Evolutionary conservation across 2,113 vertebrate species (phyloP).

Genomic region (Reinhardtius hippoglossoides): DNA sequence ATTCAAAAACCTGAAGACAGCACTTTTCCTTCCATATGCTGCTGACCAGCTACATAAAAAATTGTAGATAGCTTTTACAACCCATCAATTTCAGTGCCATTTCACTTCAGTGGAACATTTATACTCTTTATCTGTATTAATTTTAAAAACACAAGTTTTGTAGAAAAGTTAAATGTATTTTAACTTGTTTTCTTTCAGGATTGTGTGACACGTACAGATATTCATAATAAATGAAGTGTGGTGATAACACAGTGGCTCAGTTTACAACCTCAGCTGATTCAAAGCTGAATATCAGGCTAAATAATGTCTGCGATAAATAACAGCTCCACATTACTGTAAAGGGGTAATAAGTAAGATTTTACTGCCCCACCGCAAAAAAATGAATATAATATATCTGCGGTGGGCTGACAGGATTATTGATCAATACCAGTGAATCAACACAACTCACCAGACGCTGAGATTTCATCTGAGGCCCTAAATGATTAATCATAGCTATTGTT

Average conservation of each 20-base stretch:
- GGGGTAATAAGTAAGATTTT: conserved; percentile 68
- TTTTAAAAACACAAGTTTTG: not conserved
- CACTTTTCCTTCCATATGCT: conserved; percentile 6
- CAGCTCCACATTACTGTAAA: conserved; percentile 54
- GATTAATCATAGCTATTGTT: not conserved
- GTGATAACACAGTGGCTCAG: conserved; percentile 31
- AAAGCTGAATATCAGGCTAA: conserved; percentile 51
- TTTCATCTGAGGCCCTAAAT: conserved; percentile 15
- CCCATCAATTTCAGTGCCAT: conserved; percentile 6
- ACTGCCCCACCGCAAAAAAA: conserved; percentile 59
- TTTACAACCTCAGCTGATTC: conserved; percentile 45
- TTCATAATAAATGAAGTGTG: conserved; percentile 10
- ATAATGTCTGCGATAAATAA: conserved; percentile 68
- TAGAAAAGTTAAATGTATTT: not conserved
- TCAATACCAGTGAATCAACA: conserved; percentile 62
- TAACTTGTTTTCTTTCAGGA: not conserved
- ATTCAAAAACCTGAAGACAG: conserved; percentile 10
- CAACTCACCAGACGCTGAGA: conserved; percentile 55
- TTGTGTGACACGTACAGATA: not conserved
- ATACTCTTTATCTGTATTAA: not conserved
- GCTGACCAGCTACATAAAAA: not conserved
- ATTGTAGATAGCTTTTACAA: not conserved
- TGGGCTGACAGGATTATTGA: conserved; percentile 62
- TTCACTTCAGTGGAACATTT: conserved; percentile 11
- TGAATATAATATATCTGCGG: conserved; percentile 66